Conservation (phyloP, 2,888 invertebrate species). For the Plutella xylostella region DNA sequence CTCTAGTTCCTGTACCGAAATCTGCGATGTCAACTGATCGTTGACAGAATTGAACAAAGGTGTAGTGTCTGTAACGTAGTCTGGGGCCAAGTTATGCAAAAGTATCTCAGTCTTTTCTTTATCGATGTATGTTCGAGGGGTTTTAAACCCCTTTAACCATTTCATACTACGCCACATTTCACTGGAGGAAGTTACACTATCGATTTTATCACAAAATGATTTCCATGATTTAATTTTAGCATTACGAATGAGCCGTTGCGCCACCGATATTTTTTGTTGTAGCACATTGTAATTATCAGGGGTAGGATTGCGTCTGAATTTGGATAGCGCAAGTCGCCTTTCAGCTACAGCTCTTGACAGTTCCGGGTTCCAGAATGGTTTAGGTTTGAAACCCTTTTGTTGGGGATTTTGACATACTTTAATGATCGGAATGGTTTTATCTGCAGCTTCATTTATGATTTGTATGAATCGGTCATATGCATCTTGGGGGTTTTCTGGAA, state of each 20-base stretch:
- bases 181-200: slow-evolving; percentile 9
- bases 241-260: slow-evolving; percentile 13
- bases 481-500: not conserved
- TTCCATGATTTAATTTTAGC: slow-evolving; percentile 15
- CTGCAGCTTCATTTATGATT: slow-evolving; percentile 9
- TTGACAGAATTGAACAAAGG: not conserved
- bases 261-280: slow-evolving; percentile 5
- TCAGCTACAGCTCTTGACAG: slow-evolving; percentile 10
- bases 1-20: slow-evolving; percentile 2
- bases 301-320: slow-evolving; percentile 12
- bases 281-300: slow-evolving; percentile 7
- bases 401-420: slow-evolving; percentile 15
- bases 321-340: slow-evolving; percentile 9
- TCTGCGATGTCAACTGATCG: not conserved
- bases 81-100: slow-evolving; percentile 12
- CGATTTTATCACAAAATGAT: slow-evolving; percentile 13
- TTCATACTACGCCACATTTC: slow-evolving; percentile 18
- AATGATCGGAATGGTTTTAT: slow-evolving; percentile 10
- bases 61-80: not conserved
- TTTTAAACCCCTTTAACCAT: slow-evolving; percentile 14
- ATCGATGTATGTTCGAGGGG: not conserved
- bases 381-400: slow-evolving; percentile 17
- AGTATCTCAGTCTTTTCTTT: slow-evolving; percentile 10
- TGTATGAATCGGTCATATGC: too few species aligned
- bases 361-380: slow-evolving; percentile 20